A percentile compares a stretch with the other conserved stretches of the same genome.
Evolutionary conservation across 2,797 vertebrate species (phyloP).

Genomic region (Amazona finschi): DNA sequence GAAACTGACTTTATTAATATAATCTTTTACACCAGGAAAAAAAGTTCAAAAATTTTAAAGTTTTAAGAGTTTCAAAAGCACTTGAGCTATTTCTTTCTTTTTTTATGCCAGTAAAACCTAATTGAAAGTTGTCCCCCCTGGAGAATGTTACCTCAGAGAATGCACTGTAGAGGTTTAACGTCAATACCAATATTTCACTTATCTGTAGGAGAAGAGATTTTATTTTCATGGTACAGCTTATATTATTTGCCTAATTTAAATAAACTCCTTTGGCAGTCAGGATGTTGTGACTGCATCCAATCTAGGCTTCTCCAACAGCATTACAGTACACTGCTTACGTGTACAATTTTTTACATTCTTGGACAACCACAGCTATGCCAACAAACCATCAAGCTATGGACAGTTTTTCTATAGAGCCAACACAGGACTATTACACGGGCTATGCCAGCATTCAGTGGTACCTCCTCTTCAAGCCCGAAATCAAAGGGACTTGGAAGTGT

Average conservation of each 20-base stretch:
- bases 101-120: background rate
- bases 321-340: background rate
- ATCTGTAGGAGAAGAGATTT: background rate
- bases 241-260: background rate
- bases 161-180: background rate
- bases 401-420: background rate
- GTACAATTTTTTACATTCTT: background rate
- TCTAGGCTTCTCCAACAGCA: background rate
- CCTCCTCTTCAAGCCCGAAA: background rate
- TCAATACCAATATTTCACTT: background rate
- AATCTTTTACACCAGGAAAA: constrained; percentile 24
- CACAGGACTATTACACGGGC: too few species aligned
- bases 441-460: background rate
- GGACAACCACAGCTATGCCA: background rate
- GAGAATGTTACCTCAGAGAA: background rate
- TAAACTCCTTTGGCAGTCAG: background rate
- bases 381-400: background rate
- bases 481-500: background rate
- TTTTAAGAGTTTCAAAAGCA: constrained; percentile 21
- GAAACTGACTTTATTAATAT: constrained; percentile 54
- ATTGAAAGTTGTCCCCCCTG: background rate
- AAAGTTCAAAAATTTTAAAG: background rate
- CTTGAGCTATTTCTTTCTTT: background rate
- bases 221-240: background rate
- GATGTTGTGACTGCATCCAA: background rate